Evolutionary conservation across 2,888 invertebrate genomes (phyloP), one percentile per base, ranked within the genome.

Genomic region (Congeria kusceri): DNA sequence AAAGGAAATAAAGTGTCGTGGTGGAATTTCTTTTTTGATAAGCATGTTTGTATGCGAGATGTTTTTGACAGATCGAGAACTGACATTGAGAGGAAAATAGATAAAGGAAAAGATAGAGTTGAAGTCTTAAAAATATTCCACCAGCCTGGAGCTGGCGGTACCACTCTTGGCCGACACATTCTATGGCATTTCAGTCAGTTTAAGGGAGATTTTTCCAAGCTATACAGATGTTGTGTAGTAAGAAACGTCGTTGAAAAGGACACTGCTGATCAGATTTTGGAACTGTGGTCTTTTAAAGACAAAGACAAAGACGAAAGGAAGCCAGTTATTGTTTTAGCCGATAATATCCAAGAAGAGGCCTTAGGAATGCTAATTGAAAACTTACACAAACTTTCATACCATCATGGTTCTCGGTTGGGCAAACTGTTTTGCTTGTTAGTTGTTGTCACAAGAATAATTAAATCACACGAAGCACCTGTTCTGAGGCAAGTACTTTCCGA

Each of bases 151-250:
- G 53, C 53, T 53, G 53, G 53, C n/a, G 53, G 53, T 15, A 53
- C 53, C 2, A 53, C 53, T 20, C 25, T 53, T 23, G 53, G 53
- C 3, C 13, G 53, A 25, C 53, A 53, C n/a, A 5, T 53, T 25
- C 20, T 53, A n/a, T 53, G 53, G 53, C 53, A 53, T 53, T 53
- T 53, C 23, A 53, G 53, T 53, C 53, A 53, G 53, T 53, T 9
- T 53, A 53, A 25, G 3, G 11, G 4, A 53, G 53, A 53, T 25
- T 53, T 25, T 15, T 20, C 53, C 5, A 53, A 25, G 20, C n/a
- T 25, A 20, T 53, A 53, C 53, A 53, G 53, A 18, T 53, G 53
- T 53, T 53, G 53, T 53, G 25, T 53, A 2, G 7, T 53, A 5
- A 20, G 53, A 53, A 53, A 53, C n/a, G 53, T 53, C 25, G n/a